Evolutionary conservation across 2,113 vertebrate species (phyloP), one percentile per base, ranked within the genome.

Genomic region (Hippocampus zosterae): DNA sequence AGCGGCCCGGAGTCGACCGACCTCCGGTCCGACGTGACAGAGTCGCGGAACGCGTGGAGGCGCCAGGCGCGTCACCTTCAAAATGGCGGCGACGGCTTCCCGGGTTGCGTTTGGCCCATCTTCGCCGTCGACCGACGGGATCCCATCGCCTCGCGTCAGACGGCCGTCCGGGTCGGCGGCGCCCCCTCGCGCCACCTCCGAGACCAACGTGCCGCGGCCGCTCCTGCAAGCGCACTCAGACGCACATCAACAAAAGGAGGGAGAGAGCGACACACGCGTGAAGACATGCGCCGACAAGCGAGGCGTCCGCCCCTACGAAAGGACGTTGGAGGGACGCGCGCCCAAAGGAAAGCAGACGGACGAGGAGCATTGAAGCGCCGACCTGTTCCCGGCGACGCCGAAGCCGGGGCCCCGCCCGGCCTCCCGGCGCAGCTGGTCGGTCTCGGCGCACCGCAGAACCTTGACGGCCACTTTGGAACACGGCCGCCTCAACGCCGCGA

Each of bases 381-480:
- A 96, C 97, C 96, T 92, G 85, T 99, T 98, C 15, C 96, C 95
- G 2, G 96, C 97, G 25, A 99, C 98, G 89, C 97, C 98, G 76
- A 99, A 92, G 18, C 97, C 97, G 61, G 98, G 90, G 0, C 97
- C 97, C 12, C 97, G 88, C 48, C 97, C 96, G 0, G 84, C 88
- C 88, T 92, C 97, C 88, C 96, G 96, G 65, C 96, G 95, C 75
- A 98, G 93, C 2, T 96, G 94, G 94, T 75, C 94, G 95, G 0
- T 93, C 90, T 68, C 97, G 94, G 0, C 96, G 96, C 61, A 95
- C 63, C 97, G 92, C 15, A 94, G 93, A 1, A 99, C 93, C 16
- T 89, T 92, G 88, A 99, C 81, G 8, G 89, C 90, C 42, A 98
- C 97, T 79, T 93, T 93, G 21, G 94, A 92, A 0, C 95, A 94